Evolutionary conservation across 1,140 invertebrate genomes (phyloP).

Genomic region (Pectinophora gossypiella): DNA sequence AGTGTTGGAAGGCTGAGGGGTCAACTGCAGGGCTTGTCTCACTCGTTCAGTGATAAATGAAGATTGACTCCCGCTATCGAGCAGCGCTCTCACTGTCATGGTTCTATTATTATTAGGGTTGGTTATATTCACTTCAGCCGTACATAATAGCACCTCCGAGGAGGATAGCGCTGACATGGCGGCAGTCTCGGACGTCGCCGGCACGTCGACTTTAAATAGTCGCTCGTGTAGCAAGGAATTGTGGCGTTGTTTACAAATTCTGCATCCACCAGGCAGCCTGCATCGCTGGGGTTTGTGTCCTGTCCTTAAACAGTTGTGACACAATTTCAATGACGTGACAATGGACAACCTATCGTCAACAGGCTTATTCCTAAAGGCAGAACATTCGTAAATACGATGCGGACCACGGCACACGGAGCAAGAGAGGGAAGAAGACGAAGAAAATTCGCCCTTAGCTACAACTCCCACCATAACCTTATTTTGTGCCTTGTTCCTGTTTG

Average conservation of each 20-base stretch:
- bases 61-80: conserved; percentile 6
- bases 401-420: no score
- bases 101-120: conserved; percentile 7
- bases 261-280: not conserved
- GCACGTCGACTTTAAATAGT: no score
- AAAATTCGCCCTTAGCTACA: no score
- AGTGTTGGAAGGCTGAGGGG: not conserved
- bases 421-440: no score
- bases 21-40: not conserved
- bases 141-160: conserved; percentile 1
- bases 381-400: no score
- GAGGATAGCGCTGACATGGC: not conserved
- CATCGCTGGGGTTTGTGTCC: not conserved
- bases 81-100: not conserved
- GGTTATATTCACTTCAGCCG: conserved; percentile 2
- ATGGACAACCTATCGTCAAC: conserved; percentile 1
- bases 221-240: conserved; percentile 4
- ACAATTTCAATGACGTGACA: no score
- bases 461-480: no score
- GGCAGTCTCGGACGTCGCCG: not conserved
- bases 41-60: not conserved
- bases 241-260: not conserved
- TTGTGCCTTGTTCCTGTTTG: no score
- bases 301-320: conserved; percentile 1
- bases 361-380: no score